Conservation (phyloP, 2,797 vertebrate genomes). For the Anas georgica region DNA sequence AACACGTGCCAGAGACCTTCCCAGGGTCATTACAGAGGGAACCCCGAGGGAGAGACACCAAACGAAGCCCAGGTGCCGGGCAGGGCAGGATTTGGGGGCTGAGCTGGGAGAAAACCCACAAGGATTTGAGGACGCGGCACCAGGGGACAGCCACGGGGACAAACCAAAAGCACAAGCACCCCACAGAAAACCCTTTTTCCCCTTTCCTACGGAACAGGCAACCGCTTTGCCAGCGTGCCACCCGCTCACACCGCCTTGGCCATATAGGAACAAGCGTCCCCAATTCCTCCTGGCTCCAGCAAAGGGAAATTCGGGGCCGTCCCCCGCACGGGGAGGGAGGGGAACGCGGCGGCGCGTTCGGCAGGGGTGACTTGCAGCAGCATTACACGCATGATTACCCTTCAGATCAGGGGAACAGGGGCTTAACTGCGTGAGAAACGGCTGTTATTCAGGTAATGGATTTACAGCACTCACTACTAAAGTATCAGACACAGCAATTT, state of each 20-base stretch:
- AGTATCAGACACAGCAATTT: constrained; percentile 72
- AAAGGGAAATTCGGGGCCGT: neutral
- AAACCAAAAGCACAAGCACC: neutral
- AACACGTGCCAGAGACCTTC: neutral
- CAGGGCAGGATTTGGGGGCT: neutral
- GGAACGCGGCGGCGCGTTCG: neutral
- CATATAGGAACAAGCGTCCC: fast-evolving
- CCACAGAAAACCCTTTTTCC: fast-evolving
- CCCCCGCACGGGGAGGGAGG: neutral
- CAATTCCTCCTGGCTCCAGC: neutral
- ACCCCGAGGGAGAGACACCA: fast-evolving
- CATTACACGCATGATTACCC: constrained; percentile 70
- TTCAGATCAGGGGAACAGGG: constrained; percentile 56
- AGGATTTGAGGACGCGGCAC: too few species aligned
- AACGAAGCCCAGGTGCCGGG: neutral
- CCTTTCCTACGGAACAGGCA: too few species aligned
- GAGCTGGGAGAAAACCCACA: neutral
- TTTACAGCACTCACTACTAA: constrained; percentile 69
- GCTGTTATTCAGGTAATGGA: constrained; percentile 74
- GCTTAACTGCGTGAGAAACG: constrained; percentile 64
- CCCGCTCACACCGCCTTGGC: neutral
- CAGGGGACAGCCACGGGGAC: neutral
- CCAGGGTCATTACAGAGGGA: neutral
- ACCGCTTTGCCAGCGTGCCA: neutral
- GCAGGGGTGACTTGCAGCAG: constrained; percentile 47